Conservation (phyloP, 1,140 invertebrate genomes). For the Drosophila suzukii region DNA sequence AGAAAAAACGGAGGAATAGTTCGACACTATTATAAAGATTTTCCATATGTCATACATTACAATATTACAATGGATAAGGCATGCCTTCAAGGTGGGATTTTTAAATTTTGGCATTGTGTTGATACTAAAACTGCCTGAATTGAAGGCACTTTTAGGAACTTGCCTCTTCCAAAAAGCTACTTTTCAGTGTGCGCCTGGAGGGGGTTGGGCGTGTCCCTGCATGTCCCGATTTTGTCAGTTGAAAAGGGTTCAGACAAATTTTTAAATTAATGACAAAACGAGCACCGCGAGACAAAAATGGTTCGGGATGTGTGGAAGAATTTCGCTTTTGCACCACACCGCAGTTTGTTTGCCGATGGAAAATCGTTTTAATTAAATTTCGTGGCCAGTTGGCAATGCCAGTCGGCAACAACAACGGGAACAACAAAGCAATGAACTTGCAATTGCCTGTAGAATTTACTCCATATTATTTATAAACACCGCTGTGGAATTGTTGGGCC, state of each 20-base stretch:
- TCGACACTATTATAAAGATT: too few relatives aligned
- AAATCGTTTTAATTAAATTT: conserved; percentile 61
- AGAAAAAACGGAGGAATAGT: background rate
- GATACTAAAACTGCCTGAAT: too few relatives aligned
- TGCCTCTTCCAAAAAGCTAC: too few relatives aligned
- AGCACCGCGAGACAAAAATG: conserved; percentile 49
- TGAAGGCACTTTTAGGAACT: too few relatives aligned
- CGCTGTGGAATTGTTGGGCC: background rate
- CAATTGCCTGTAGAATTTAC: conserved; percentile 23
- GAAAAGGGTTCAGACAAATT: conserved; percentile 76
- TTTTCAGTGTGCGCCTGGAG: conserved; percentile 6
- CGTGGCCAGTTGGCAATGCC: conserved; percentile 29
- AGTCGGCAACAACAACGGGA: background rate
- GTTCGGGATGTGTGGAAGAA: conserved; percentile 36
- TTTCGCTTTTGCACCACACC: conserved; percentile 37
- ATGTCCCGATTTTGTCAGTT: conserved; percentile 69
- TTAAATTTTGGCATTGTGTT: too few relatives aligned
- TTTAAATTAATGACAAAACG: conserved; percentile 76
- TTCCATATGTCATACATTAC: too few relatives aligned
- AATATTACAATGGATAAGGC: too few relatives aligned
- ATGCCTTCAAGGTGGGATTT: too few relatives aligned
- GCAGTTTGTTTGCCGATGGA: conserved; percentile 50
- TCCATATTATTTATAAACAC: conserved; percentile 43
- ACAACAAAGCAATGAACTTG: conserved; percentile 15
- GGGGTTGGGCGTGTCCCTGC: background rate